Conservation (phyloP, 92 coral and sea anemone genomes). For the Phenganax marumi region DNA sequence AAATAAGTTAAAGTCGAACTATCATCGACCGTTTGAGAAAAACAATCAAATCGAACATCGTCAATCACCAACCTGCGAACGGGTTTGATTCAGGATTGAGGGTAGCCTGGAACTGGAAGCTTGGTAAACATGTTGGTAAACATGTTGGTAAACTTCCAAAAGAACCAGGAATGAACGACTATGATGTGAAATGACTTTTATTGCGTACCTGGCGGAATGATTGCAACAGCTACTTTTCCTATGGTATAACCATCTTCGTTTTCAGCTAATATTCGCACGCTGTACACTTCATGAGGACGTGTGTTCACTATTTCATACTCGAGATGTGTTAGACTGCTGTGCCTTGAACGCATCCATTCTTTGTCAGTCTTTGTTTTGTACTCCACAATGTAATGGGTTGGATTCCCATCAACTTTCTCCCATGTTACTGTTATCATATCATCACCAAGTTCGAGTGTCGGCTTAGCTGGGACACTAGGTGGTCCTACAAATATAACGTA, state of each 20-base stretch:
- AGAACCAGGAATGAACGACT: too few species aligned
- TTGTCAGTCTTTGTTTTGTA: background rate
- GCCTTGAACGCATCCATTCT: background rate
- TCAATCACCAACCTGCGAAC: too few species aligned
- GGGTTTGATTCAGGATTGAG: too few species aligned
- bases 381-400: background rate
- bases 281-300: background rate
- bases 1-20: background rate
- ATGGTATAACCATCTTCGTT: background rate
- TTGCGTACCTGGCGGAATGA: background rate
- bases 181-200: too few species aligned
- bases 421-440: background rate
- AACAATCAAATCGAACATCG: too few species aligned
- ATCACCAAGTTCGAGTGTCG: background rate
- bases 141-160: too few species aligned
- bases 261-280: background rate
- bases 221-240: background rate
- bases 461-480: background rate
- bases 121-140: too few species aligned
- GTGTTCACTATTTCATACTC: background rate
- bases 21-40: background rate
- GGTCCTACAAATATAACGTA: background rate
- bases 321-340: too few species aligned
- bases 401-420: slow-evolving; percentile 3
- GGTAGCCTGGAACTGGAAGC: too few species aligned